Evolutionary conservation across 1,140 invertebrate genomes (phyloP), one percentile per base, ranked within the genome.

Genomic region (Telenomus remus): DNA sequence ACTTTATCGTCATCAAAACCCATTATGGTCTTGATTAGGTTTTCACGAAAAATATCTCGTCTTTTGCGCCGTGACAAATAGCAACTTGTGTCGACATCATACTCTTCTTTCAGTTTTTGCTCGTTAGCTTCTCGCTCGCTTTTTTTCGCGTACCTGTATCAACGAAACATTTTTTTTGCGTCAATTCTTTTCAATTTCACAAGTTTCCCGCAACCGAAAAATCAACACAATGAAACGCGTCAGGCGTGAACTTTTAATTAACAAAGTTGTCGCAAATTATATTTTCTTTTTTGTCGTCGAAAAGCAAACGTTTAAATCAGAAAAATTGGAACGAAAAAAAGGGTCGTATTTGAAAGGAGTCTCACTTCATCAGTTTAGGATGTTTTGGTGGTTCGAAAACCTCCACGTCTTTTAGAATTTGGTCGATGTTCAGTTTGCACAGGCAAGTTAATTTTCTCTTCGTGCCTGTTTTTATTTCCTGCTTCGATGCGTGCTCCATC

Each of bases 11-110:
- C 9, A 42, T 69, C 49, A 79, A 63, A 34, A 3, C 61, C 56
- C 27, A 46, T 89, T 51, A 95, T 94, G 44, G 95, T 88, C 78
- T 92, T 91, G 27, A 97, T 92, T 55, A 97, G 87, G 79, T 92
- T 92, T 54, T 91, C 89, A 15, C 96, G 90, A 88, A 97, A 98
- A 65, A 94, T 91, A 86, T 96, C 94, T 19, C 95, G 89, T 68
- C 94, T 92, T 86, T 92, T 92, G 35, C 93, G 91, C 81, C 94
- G 89, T 4, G 88, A 86, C 1, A 92, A 91, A 80, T 92, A 95
- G 37, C 90, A 91, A 83, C 90, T 84, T 84, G 91, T 86, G 57
- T 89, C 56, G 9, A 66, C 56, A n/a, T 59, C 19, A 4, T 12
- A 16, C 15, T 61, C 12, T 5, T 56, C 14, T 11, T 37, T 60